Base-by-base conservation (phyloP, 2,888 invertebrate species). In the Bellardia bayeri region DNA sequence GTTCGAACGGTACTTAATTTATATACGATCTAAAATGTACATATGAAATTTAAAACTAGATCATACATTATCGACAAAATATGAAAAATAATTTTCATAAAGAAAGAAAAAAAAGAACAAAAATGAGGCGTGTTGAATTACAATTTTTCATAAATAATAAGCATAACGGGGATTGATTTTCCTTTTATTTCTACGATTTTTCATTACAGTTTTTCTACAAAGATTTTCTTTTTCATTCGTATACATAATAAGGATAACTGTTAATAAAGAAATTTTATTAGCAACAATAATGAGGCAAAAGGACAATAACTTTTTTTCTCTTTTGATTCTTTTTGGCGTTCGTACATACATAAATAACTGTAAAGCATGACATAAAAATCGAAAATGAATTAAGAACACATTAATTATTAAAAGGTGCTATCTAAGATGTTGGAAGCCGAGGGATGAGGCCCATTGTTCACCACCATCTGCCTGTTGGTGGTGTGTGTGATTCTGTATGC, bases 91-190 rank as follows among this genome's bases (percentile, higher is more conserved):
- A 16, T 16, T 16, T 61, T 61, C 11, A 4, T 69, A 63, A 69
- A 58, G 33, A 37, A 76, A 63, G 69, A n/a, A 30, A 6, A 75
- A 58, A 72, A 9, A 64, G n/a, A 16, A 23, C 1, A n/a, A 74
- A 86, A 79, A 78, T 85, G 58, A 89, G 90, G 90, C 94, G 91
- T 90, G 89, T 91, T 90, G 84, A 90, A 91, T 91, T 90, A 89
- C 91, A 89, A 89, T 90, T 90, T 90, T 90, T 83, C 90, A 90
- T 90, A 89, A 89, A 90, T 90, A 91, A 91, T 89, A 90, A 90
- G 88, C 90, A 89, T 90, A 89, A 90, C 90, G 89, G 89, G 75
- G 74, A 76, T 58, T 78, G 45, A 58, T 68, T 84, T 82, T 80
- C 33, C 61, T 71, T 80, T 81, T 71, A 51, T 68, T 51, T 40